A percentile compares a stretch with the other conserved stretches of the same genome.
phyloP scores from a whole-genome alignment of 2,797 vertebrate genomes.

The Ateles fusciceps region DNA sequence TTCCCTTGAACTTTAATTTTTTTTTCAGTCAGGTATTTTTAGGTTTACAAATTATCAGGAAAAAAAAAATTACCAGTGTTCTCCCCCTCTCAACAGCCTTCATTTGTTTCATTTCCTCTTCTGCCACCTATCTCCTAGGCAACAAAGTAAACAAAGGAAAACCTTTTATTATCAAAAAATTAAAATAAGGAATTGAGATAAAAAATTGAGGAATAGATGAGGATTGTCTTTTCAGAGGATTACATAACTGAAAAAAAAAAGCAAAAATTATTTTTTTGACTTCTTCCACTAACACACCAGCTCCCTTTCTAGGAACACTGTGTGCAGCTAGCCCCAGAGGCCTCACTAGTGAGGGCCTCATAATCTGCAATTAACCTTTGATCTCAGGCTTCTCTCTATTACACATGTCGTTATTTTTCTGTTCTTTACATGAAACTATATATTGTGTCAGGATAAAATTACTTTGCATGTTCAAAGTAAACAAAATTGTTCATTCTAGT shows the following conservation, averaged over 20 bases:
- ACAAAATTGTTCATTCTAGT: background rate
- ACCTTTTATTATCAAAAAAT: slow-evolving; percentile 36
- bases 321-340: background rate
- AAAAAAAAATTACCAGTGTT: background rate
- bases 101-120: slow-evolving; percentile 56
- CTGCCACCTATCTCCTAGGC: slow-evolving; percentile 13
- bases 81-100: slow-evolving; percentile 12
- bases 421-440: background rate
- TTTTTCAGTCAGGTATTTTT: slow-evolving; percentile 54
- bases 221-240: slow-evolving; percentile 14
- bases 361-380: background rate
- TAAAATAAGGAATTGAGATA: slow-evolving; percentile 50
- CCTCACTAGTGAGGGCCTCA: background rate
- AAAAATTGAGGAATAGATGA: slow-evolving; percentile 14
- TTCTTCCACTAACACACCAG: background rate
- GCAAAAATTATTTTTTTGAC: background rate
- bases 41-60: slow-evolving; percentile 59
- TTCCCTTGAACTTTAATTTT: slow-evolving; percentile 31
- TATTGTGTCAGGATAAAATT: background rate
- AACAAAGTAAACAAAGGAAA: slow-evolving; percentile 56
- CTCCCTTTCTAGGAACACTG: background rate
- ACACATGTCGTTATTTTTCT: background rate
- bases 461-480: background rate
- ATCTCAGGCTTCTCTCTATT: background rate
- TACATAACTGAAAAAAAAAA: slow-evolving; percentile 6